A percentile compares a stretch with the other conserved stretches of the same genome.
These are phyloP conservation scores for Ctenomys sociabilis DNA, from an alignment of 2,113 vertebrate genomes.

Conservation along the genomic window DNA sequence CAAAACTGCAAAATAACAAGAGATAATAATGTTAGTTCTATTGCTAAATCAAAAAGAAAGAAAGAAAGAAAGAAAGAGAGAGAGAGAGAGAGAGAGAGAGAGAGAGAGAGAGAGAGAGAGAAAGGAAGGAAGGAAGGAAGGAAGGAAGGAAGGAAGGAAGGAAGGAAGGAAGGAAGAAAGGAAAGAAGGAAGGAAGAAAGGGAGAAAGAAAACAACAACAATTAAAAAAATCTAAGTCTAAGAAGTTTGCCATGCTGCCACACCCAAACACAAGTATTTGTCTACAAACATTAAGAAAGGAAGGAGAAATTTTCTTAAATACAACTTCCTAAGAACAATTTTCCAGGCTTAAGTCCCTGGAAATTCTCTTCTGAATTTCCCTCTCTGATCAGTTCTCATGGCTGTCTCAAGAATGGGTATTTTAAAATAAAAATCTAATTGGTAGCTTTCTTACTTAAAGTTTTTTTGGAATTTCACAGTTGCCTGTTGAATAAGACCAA, in stretches of 20 bases:
- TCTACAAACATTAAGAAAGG: not conserved
- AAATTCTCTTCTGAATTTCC: not conserved
- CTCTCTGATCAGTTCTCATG: not conserved
- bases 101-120: too few relatives aligned
- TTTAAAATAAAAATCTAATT: slow-evolving; percentile 24
- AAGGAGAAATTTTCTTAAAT: not conserved
- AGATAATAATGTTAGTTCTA: slow-evolving; percentile 72
- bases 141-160: too few relatives aligned
- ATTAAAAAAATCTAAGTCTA: not conserved
- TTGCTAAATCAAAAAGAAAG: slow-evolving; percentile 12
- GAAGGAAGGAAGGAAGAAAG: too few relatives aligned
- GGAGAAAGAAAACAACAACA: not conserved
- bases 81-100: too few relatives aligned
- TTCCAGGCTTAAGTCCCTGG: not conserved
- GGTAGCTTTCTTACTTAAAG: slow-evolving; percentile 29
- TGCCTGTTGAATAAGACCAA: not conserved
- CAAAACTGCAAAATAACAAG: slow-evolving; percentile 90
- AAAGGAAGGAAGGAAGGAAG: too few relatives aligned
- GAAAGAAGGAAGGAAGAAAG: too few relatives aligned
- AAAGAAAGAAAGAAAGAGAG: too few relatives aligned
- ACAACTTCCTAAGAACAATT: not conserved
- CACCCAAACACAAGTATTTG: not conserved
- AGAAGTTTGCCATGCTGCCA: not conserved
- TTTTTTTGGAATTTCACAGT: not conserved
- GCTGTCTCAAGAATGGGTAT: not conserved